Base-by-base conservation (phyloP, 1,140 invertebrate species). In the Anagrus nilaparvatae region DNA sequence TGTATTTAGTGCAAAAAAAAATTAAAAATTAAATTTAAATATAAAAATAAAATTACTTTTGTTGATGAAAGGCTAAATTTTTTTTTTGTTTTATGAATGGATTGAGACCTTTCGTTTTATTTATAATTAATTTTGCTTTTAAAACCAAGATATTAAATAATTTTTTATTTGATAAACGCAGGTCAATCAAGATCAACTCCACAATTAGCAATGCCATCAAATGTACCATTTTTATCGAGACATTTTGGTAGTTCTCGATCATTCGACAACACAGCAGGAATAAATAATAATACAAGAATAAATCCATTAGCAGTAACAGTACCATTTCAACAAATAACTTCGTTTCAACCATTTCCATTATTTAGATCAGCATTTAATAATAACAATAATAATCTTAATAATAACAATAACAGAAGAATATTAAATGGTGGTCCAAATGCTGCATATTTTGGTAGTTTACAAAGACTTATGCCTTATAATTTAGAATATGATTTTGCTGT, bases 401-500 rank as follows among this genome's bases (percentile, higher is more conserved):
- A n/a, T n/a, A n/a, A n/a, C n/a, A n/a, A n/a, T n/a, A n/a, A n/a
- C n/a, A 74, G 78, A 42, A 60, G 66, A 40, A 54, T 71, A 17
- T 42, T 79, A 3, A 70, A 76, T 32, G 81, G 82, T 4, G 84
- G 84, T 2, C 84, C 83, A 0, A 82, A 87, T 57, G 84, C 85
- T 3, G 84, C 84, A 1, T 89, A 89, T 54, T 89, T 89, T 55
- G 84, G 85, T 5, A 87, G 84, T 28, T 61, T 87, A 12, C 85
- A 87, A 52, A 71, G 84, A 33, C 59, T 87, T 3, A 86, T 87
- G 81, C 84, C 84, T 8, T 86, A 85, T 52, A 84, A 86, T 64
- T 74, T 86, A 50, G 84, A 87, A 55, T 87, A 86, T 52, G 83
- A 87, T 57, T 87, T 87, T 59, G 78, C 82, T 3, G 77, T 84